Evolutionary conservation across 2,797 vertebrate genomes (phyloP), one percentile per base, ranked within the genome.

Genomic region (Ispidina picta): DNA sequence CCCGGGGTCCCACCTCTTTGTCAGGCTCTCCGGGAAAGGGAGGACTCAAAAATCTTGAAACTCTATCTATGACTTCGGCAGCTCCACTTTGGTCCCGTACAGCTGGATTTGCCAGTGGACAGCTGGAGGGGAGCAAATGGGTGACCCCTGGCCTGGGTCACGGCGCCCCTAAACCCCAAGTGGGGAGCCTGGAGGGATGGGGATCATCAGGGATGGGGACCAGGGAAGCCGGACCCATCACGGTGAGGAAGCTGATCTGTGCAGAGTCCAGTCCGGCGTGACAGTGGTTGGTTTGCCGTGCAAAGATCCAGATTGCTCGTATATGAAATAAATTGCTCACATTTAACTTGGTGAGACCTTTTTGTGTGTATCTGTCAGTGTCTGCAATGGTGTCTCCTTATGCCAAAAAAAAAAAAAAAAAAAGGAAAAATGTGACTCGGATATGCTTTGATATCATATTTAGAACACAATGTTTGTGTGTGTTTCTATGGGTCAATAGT

Each of bases 21-120:
- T 35, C 39, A 7, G 17, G 62, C 33, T 93, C 18, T 33, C 19
- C 4, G 4, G 33, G 41, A 85, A 88, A 48, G 19, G 26, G 7
- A 17, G 2, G 23, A 21, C 39, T 85, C 3, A 21, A n/a, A 77
- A 88, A 86, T 62, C 41, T 35, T 51, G 33, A 68, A 96, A 93
- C 86, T 95, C 86, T 1, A 4, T 72, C 43, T 44, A 31, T 41
- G 74, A 92, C 88, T 94, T 90, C 15, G 88, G 49, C 49, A 35
- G 69, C 58, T 93, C 37, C 13, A 0, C 70, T 81, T 87, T 14
- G 35, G 58, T 77, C 69, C 78, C 0, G 2, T 39, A 49, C 64
- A 56, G 64, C 52, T 75, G 37, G 63, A 35, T 52, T 37, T 80
- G 49, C 13, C 41, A 0, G 2, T 26, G 35, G 54, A 44, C 64